Percentiles rank a stretch among this genome's conserved stretches.
Conservation (phyloP, 2,113 vertebrate species). For the Mormoops blainvillei region DNA sequence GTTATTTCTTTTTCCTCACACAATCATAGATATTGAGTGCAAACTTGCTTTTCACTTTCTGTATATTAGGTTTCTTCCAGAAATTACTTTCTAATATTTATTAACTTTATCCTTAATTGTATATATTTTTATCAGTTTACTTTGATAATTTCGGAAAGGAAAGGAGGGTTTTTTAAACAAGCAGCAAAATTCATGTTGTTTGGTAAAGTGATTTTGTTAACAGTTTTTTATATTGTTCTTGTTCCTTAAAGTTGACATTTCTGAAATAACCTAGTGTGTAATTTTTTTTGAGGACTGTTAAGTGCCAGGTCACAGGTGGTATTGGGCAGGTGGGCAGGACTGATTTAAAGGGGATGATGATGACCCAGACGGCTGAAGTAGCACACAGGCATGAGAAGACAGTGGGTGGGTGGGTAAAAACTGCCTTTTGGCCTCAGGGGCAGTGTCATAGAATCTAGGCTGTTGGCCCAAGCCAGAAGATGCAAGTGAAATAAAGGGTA, state of each 20-base stretch:
- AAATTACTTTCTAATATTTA: slow-evolving; percentile 37
- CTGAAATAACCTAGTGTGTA: neutral
- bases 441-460: neutral
- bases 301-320: neutral
- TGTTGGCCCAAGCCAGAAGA: neutral
- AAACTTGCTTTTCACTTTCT: neutral
- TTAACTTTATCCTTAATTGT: slow-evolving; percentile 36
- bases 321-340: neutral
- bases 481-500: neutral
- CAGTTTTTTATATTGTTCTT: neutral
- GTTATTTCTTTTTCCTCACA: slow-evolving; percentile 17
- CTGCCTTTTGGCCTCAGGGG: neutral
- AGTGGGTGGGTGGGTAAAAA: neutral
- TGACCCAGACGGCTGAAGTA: neutral
- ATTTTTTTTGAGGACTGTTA: neutral
- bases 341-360: neutral
- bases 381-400: neutral
- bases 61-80: neutral
- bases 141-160: slow-evolving; percentile 26
- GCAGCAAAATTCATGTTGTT: neutral
- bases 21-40: neutral
- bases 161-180: neutral
- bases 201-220: slow-evolving; percentile 25
- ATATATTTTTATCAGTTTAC: neutral
- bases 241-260: neutral